A percentile compares a stretch with the other conserved stretches of the same genome.
Evolutionary conservation across 1,140 invertebrate species (phyloP).

Genomic region (Thaumatotibia leucotreta): DNA sequence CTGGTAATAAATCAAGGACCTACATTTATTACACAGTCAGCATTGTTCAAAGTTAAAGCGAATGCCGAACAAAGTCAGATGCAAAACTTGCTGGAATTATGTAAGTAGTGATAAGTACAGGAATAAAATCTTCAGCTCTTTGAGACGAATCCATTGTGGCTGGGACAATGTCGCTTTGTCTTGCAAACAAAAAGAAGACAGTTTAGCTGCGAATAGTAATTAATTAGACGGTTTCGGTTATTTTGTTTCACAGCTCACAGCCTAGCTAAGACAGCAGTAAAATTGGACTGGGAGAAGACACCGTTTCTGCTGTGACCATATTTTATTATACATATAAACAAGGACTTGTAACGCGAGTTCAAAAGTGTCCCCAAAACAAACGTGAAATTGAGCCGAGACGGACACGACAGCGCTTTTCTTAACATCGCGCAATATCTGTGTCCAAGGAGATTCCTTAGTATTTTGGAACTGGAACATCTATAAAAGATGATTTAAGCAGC

Average conservation of each 20-base stretch:
- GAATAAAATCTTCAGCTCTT: constrained; percentile 12
- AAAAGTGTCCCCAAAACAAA: too few species aligned
- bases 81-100: constrained; percentile 12
- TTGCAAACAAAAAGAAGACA: constrained; percentile 7
- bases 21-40: background rate
- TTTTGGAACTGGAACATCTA: too few species aligned
- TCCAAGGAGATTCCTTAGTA: too few species aligned
- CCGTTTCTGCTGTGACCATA: too few species aligned
- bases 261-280: too few species aligned
- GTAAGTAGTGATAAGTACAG: constrained; percentile 14
- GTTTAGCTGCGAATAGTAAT: constrained; percentile 13
- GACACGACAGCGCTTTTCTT: too few species aligned
- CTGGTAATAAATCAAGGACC: background rate
- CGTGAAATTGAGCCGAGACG: too few species aligned
- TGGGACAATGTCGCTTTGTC: constrained; percentile 4
- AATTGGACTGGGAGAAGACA: too few species aligned
- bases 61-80: background rate
- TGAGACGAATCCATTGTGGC: background rate
- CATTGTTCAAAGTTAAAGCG: constrained; percentile 1
- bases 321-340: too few species aligned
- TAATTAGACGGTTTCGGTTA: constrained; percentile 1
- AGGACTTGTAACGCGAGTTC: too few species aligned
- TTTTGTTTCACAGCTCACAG: background rate
- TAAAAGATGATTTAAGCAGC: too few species aligned
- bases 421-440: too few species aligned